Conservation (phyloP, 2,888 invertebrate species). For the Zygogramma bicolorata region DNA sequence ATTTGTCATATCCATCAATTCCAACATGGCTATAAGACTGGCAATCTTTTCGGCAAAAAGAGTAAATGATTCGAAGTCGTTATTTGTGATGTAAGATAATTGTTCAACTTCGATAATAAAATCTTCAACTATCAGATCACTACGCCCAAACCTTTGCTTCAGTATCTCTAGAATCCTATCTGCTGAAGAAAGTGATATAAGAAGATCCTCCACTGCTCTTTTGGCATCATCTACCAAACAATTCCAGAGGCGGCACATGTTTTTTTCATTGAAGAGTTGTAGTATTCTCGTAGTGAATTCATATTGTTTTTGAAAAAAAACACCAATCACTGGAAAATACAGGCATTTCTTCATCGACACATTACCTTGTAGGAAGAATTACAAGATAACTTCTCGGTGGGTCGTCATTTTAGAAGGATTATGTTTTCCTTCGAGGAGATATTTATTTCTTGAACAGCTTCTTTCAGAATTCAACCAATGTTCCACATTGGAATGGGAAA, state of each 20-base stretch:
- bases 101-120: too few relatives aligned
- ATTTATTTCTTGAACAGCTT: background rate
- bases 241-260: background rate
- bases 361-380: background rate
- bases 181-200: too few relatives aligned
- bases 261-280: background rate
- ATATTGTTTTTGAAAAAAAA: background rate
- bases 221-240: background rate
- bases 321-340: background rate
- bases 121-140: too few relatives aligned
- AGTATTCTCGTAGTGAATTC: background rate
- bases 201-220: background rate
- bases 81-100: background rate
- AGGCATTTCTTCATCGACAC: background rate
- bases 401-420: too few relatives aligned
- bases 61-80: background rate
- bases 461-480: background rate
- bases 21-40: background rate
- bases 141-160: too few relatives aligned
- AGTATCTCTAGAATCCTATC: too few relatives aligned
- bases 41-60: background rate
- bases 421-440: too few relatives aligned
- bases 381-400: background rate
- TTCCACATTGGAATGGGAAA: background rate
- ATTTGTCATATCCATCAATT: background rate